Percentiles rank a stretch among this genome's conserved stretches.
Conservation (phyloP, 1,140 invertebrate species). For the Drosophila parabipectinata region DNA sequence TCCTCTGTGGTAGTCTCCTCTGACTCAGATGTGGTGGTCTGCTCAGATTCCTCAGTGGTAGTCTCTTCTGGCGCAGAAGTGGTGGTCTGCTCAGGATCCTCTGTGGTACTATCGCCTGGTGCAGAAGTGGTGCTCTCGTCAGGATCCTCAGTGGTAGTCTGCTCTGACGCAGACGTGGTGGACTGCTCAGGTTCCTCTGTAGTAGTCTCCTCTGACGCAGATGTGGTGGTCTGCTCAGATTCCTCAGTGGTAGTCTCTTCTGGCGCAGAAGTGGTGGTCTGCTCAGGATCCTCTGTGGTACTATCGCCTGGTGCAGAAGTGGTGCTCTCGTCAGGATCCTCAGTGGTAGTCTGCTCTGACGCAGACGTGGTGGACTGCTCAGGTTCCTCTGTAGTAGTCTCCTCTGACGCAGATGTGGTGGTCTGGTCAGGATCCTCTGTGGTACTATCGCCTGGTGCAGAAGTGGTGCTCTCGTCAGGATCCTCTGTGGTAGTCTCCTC, state of each 20-base stretch:
- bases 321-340: too few species aligned
- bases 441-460: background rate
- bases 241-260: background rate
- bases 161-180: background rate
- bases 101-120: background rate
- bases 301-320: background rate
- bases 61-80: background rate
- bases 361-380: background rate
- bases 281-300: background rate
- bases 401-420: too few species aligned
- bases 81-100: background rate
- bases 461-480: background rate
- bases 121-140: background rate
- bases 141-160: background rate
- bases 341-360: background rate
- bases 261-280: background rate
- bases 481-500: background rate
- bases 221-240: background rate
- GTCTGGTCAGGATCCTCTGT: background rate
- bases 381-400: too few species aligned
- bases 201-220: background rate
- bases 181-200: background rate
- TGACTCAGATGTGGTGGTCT: background rate
- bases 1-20: background rate
- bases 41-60: background rate